Conservation (phyloP, 2,797 vertebrate species). For the Cichlasoma orientale region DNA sequence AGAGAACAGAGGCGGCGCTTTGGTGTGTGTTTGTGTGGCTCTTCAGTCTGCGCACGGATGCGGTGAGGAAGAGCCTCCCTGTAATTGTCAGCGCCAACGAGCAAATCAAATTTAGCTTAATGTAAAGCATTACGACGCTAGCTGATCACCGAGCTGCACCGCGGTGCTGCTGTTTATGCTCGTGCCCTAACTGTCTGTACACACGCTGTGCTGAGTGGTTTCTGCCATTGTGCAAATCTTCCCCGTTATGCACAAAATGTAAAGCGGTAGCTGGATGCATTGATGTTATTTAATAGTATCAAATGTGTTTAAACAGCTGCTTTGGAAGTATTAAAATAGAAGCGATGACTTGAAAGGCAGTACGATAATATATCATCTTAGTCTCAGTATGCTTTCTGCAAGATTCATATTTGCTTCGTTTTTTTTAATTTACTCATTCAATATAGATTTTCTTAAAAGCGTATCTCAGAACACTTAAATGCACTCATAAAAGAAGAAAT, state of each 20-base stretch:
- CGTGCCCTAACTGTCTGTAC: background rate
- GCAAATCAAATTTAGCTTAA: background rate
- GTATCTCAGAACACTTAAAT: background rate
- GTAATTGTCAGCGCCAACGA: background rate
- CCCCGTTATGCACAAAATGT: background rate
- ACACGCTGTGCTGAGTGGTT: background rate
- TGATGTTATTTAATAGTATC: background rate
- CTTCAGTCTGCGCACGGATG: background rate
- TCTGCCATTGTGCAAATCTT: background rate
- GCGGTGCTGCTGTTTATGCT: background rate
- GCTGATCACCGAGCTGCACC: background rate
- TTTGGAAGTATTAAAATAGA: background rate
- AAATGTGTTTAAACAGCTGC: constrained; percentile 4
- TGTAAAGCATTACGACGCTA: background rate
- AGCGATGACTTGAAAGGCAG: background rate
- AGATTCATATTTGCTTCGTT: background rate
- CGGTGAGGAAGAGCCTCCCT: background rate
- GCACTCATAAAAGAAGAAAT: background rate
- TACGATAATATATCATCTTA: background rate
- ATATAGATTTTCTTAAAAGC: background rate
- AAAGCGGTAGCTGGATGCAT: background rate
- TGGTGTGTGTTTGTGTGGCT: background rate
- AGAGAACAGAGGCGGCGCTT: constrained; percentile 15
- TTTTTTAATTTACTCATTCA: too few species aligned
- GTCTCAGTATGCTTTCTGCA: background rate